Conservation (phyloP, 2,113 vertebrate species). For the Burhinus bistriatus region DNA sequence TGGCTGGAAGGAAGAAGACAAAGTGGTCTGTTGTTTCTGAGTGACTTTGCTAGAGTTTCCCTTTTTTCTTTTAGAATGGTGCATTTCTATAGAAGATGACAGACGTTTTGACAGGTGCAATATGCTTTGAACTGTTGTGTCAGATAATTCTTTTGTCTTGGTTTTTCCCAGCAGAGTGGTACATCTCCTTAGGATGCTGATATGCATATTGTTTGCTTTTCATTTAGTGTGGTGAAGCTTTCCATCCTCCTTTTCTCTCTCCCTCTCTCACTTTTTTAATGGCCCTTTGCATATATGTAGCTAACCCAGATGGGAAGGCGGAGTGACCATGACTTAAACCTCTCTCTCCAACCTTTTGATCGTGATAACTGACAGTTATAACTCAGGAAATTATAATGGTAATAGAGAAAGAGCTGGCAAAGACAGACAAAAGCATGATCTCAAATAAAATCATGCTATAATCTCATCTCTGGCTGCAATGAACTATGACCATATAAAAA, state of each 20-base stretch:
- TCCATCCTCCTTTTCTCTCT: slow-evolving; percentile 56
- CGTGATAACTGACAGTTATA: background rate
- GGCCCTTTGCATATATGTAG: slow-evolving; percentile 56
- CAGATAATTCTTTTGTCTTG: slow-evolving; percentile 89
- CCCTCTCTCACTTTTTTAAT: slow-evolving; percentile 55
- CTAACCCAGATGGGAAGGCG: slow-evolving; percentile 57
- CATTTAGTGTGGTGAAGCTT: slow-evolving; percentile 71
- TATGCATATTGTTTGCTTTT: slow-evolving; percentile 80
- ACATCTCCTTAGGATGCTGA: slow-evolving; percentile 75
- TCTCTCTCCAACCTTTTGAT: slow-evolving; percentile 32
- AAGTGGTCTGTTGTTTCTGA: slow-evolving; percentile 84
- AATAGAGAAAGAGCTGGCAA: background rate
- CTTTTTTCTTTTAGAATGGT: slow-evolving; percentile 78
- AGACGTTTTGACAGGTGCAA: slow-evolving; percentile 91
- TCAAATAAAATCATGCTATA: background rate
- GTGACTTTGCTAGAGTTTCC: slow-evolving; percentile 81
- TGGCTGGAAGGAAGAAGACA: slow-evolving; percentile 81
- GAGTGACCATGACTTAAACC: background rate
- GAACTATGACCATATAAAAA: background rate
- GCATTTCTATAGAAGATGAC: slow-evolving; percentile 84
- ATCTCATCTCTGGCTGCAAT: background rate
- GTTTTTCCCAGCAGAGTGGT: slow-evolving; percentile 79
- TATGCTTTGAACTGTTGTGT: slow-evolving; percentile 95
- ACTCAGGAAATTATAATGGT: background rate
- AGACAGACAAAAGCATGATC: background rate